phyloP scores from a whole-genome alignment of 2,888 invertebrate species.

The Hirudinaria manillensis region DNA sequence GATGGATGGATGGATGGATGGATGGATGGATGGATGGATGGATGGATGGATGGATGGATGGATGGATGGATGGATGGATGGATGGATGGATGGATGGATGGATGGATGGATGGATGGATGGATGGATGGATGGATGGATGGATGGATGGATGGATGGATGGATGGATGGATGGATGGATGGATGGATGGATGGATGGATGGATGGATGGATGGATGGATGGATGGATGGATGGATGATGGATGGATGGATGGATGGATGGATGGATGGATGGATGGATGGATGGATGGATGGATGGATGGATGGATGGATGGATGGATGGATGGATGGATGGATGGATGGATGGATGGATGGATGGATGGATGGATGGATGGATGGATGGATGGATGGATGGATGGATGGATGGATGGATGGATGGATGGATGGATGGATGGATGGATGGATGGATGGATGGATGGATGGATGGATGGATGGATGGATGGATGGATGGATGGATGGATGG shows the following conservation, averaged over 20 bases:
- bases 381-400: background rate
- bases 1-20: constrained; percentile 9
- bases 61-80: constrained; percentile 17
- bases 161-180: constrained; percentile 27
- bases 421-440: background rate
- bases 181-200: background rate
- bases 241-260: too few relatives aligned
- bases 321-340: background rate
- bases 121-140: constrained; percentile 23
- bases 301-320: too few relatives aligned
- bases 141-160: constrained; percentile 28
- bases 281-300: too few relatives aligned
- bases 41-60: constrained; percentile 22
- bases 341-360: background rate
- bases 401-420: background rate
- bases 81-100: constrained; percentile 21
- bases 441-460: background rate
- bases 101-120: constrained; percentile 15
- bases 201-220: too few relatives aligned
- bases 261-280: too few relatives aligned
- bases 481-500: background rate
- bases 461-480: background rate
- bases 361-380: background rate
- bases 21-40: constrained; percentile 17
- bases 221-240: too few relatives aligned